These are phyloP conservation scores for Coelopa pilipes DNA, from an alignment of 2,888 invertebrate genomes.

Conservation along the genomic window DNA sequence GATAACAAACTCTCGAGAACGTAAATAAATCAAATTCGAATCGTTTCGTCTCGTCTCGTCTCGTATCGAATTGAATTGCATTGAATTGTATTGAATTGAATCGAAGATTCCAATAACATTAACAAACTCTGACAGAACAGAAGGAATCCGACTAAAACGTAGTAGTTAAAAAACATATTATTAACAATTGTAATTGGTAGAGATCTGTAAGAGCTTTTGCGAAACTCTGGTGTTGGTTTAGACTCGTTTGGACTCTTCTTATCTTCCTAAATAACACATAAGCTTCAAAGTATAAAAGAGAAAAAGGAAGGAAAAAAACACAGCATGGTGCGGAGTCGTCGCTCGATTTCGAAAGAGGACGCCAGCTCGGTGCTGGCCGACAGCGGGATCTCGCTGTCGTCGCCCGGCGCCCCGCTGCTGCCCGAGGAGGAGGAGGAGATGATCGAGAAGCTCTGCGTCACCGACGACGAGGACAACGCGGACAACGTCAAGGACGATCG, in stretches of 20 bases:
- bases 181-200: conserved; percentile 1
- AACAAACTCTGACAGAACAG: conserved; percentile 24
- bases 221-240: conserved; percentile 17
- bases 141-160: background rate
- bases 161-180: background rate
- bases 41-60: no score
- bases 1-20: background rate
- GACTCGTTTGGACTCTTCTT: background rate
- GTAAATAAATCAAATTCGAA: no score
- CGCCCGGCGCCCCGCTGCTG: conserved; percentile 49
- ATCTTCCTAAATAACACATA: background rate
- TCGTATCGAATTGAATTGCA: no score
- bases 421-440: conserved; percentile 44
- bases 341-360: conserved; percentile 62
- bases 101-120: background rate
- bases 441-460: conserved; percentile 41
- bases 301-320: background rate
- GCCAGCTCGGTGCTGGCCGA: conserved; percentile 57
- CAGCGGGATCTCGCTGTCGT: conserved; percentile 63
- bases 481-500: conserved; percentile 43
- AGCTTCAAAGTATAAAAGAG: background rate
- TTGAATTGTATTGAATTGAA: background rate
- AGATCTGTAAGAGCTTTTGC: background rate
- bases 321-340: conserved; percentile 60
- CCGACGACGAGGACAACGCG: conserved; percentile 43